Base-by-base conservation (phyloP, 2,113 vertebrate genomes). In the Rhinoderma darwinii region DNA sequence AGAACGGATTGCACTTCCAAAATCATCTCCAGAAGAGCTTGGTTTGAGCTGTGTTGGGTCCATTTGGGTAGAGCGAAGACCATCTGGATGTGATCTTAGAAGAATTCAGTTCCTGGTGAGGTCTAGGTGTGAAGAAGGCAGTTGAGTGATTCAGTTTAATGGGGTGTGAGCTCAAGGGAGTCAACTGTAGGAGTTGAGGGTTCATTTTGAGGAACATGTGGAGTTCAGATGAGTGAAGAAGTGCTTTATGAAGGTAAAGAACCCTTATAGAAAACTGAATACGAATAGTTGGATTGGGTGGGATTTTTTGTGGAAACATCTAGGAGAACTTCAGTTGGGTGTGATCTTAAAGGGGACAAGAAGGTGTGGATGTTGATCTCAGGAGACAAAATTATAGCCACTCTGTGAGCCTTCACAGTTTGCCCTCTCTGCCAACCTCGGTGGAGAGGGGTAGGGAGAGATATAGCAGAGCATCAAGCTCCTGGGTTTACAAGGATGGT, bases 401-500 rank as follows among this genome's bases (percentile, higher is more conserved):
- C 30, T 22, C 50, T 12, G 50, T 35, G 14, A 22, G 6, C 47
- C 17, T 30, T 32, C n/a, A n/a, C 54, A 37, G 37, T 10, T 86
- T 79, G 59, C 59, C 74, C 84, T 79, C 74, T 78, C 43, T 78
- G 75, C 74, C 74, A 43, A 11, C 44, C 63, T 70, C 8, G 76
- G 77, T 87, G 66, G 77, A 63, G 85, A 70, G 75, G 66, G 87
- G 80, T 70, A 89, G 89, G 66, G 88, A 87, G 89, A 88, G 84
- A 22, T n/a, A 27, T 7, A 61, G 47, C 86, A 68, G 84, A 61
- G 56, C 56, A 66, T 41, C 61, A 59, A 35, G 86, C 86, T 75
- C 91, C 94, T 95, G 92, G 93, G 92, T 94, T 94, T 93, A 94
- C 94, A 95, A 99, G 96, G 96, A 99, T 99, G 97, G 96, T 97